Percentiles rank a stretch among this genome's conserved stretches.
phyloP scores from a whole-genome alignment of 2,888 invertebrate species.

The Trichacis sp. region DNA sequence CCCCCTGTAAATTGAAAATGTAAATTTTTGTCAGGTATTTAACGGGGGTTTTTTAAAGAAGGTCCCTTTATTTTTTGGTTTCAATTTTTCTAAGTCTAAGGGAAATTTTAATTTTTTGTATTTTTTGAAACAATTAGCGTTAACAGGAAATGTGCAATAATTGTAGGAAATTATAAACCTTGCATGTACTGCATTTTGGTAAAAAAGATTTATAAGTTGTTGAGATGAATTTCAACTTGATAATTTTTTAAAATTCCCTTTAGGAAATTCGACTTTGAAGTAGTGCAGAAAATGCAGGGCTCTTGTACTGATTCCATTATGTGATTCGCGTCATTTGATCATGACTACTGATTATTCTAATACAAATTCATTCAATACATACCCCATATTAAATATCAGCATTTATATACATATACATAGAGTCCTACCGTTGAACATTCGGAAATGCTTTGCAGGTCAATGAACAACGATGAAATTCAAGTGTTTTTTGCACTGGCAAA shows the following conservation, averaged over 20 bases:
- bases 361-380: conserved; percentile 17
- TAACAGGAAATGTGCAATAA: conserved; percentile 13
- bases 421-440: conserved; percentile 30
- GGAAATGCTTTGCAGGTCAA: conserved; percentile 21
- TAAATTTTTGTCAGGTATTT: too few species aligned
- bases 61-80: too few species aligned
- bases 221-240: too few species aligned
- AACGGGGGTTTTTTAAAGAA: too few species aligned
- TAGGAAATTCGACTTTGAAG: too few species aligned
- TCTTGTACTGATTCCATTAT: background rate
- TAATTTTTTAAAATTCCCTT: too few species aligned
- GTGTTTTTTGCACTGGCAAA: background rate
- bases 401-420: conserved; percentile 41
- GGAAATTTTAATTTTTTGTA: background rate
- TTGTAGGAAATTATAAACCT: conserved; percentile 5
- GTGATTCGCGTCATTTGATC: background rate
- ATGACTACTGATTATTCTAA: conserved; percentile 8
- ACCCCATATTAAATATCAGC: conserved; percentile 34
- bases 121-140: conserved; percentile 5
- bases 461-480: conserved; percentile 18
- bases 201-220: too few species aligned
- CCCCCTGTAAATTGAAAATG: too few species aligned
- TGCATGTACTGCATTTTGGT: background rate
- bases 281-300: conserved; percentile 1
- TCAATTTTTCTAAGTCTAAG: background rate